Conservation (phyloP, 2,888 invertebrate genomes). For the Drosophila mimetica region DNA sequence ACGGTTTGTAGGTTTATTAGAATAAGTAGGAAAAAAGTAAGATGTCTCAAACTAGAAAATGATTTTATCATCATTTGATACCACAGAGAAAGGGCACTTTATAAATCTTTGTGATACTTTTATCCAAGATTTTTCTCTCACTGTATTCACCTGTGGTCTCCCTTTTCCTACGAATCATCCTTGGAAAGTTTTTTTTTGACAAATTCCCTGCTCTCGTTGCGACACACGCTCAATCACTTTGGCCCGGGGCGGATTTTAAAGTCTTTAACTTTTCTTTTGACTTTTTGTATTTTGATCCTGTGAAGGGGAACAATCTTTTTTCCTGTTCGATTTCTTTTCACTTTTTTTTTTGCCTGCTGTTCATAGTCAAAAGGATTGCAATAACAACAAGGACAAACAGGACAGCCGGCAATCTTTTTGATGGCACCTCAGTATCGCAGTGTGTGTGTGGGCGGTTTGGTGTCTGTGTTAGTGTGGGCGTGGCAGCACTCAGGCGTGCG, state of each 20-base stretch:
- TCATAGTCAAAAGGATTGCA: conserved; percentile 66
- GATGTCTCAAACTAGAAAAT: too few relatives aligned
- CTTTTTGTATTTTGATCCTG: conserved; percentile 53
- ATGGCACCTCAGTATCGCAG: conserved; percentile 51
- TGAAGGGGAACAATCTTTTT: conserved; percentile 36
- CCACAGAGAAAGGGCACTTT: too few relatives aligned
- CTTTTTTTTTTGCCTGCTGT: conserved; percentile 34
- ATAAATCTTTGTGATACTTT: too few relatives aligned
- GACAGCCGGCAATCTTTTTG: conserved; percentile 62
- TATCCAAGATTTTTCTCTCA: neutral
- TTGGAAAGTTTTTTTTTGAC: conserved; percentile 62
- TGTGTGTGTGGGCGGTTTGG: conserved; percentile 2
- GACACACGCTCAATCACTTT: conserved; percentile 71
- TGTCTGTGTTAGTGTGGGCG: conserved; percentile 43
- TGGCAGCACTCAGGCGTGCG: conserved; percentile 51
- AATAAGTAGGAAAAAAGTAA: too few relatives aligned
- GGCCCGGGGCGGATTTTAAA: conserved; percentile 69
- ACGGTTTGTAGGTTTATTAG: too few relatives aligned
- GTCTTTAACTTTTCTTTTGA: conserved; percentile 75
- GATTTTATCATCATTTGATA: too few relatives aligned
- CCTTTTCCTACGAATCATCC: conserved; percentile 35
- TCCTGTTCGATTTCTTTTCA: conserved; percentile 30
- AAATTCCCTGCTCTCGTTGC: conserved; percentile 57
- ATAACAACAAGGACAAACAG: conserved; percentile 56
- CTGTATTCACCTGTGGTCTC: conserved; percentile 59